These are phyloP conservation scores for Acrobasis consociella DNA, from an alignment of 2,888 invertebrate species.

Conservation along the genomic window DNA sequence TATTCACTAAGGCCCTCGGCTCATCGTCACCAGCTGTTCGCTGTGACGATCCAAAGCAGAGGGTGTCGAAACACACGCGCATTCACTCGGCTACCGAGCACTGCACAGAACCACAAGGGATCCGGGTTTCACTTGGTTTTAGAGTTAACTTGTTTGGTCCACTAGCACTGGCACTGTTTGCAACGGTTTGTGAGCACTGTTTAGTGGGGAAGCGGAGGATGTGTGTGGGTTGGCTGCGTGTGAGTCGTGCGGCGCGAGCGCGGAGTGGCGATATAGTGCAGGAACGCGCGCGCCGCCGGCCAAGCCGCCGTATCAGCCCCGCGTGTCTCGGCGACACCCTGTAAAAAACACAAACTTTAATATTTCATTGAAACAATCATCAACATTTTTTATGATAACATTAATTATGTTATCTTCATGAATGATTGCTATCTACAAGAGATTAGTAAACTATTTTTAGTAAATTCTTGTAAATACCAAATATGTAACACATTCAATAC, in stretches of 20 bases:
- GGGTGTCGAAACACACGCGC: slow-evolving; percentile 95
- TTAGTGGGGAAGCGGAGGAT: slow-evolving; percentile 60
- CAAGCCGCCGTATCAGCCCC: slow-evolving; percentile 66
- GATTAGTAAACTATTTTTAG: slow-evolving; percentile 5
- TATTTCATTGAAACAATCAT: not conserved
- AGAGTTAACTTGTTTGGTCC: slow-evolving; percentile 48
- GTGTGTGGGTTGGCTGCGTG: slow-evolving; percentile 57
- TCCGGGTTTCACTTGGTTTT: slow-evolving; percentile 56
- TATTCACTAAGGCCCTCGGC: slow-evolving; percentile 79
- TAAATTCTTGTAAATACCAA: not conserved
- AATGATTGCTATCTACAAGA: not conserved
- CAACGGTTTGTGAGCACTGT: slow-evolving; percentile 49
- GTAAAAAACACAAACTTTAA: slow-evolving; percentile 43
- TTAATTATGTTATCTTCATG: not conserved
- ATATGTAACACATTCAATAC: not conserved
- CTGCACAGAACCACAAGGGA: slow-evolving; percentile 71
- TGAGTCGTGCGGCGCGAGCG: slow-evolving; percentile 77
- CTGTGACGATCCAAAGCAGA: slow-evolving; percentile 95
- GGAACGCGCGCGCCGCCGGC: slow-evolving; percentile 60
- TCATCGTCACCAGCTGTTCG: slow-evolving; percentile 91
- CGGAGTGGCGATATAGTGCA: slow-evolving; percentile 68
- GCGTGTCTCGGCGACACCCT: slow-evolving; percentile 76
- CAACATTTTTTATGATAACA: not conserved
- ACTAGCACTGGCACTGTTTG: slow-evolving; percentile 45
- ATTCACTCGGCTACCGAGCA: slow-evolving; percentile 87